Evolutionary conservation across 2,888 invertebrate genomes (phyloP), one percentile per base, ranked within the genome.

Genomic region (Glyphotaelius pellucidus): DNA sequence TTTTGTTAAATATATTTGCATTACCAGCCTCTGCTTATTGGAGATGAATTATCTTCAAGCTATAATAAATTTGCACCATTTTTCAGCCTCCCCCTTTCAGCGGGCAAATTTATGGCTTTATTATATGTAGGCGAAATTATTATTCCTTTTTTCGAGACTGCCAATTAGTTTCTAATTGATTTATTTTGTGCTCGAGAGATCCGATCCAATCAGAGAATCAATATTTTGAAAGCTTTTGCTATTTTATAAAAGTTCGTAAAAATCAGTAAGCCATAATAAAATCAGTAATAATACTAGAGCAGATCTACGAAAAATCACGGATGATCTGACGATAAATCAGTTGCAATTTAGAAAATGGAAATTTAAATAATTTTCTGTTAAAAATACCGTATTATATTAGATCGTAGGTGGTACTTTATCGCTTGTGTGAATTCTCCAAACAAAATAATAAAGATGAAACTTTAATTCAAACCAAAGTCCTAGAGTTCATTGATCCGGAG

Each of bases 1-100:
- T 90, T 89, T 86, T 90, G 31, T 81, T 80, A 80, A 90, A 80
- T 90, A 81, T 90, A 80, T 90, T 90, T 84, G 90, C 52, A 86
- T 19, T 31, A 38, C 35, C 90, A 90, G 89, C 89, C 86, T 86
- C n/a, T 42, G 35, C 85, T 85, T 85, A 85, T 85, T 85, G 85
- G 38, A 85, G 85, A 85, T 85, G 85, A 85, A 85, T 85, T 85
- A 85, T 85, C 38, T 85, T n/a, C 35, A 19, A 15, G 35, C 35
- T n/a, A 35, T 85, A 32, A 85, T 85, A 85, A 38, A 38, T 85
- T 85, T 85, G n/a, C 38, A 38, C 25, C 85, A 38, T 38, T 85
- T 38, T 38, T 85, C 25, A 32, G 7, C 35, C 38, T 5, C n/a
- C 32, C 81, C 81, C 81, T 32, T 32, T 35, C 31, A 32, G 32